A percentile compares a stretch with the other conserved stretches of the same genome.
These are phyloP conservation scores for Ormyrus rosae DNA, from an alignment of 2,888 invertebrate species.

Conservation along the genomic window DNA sequence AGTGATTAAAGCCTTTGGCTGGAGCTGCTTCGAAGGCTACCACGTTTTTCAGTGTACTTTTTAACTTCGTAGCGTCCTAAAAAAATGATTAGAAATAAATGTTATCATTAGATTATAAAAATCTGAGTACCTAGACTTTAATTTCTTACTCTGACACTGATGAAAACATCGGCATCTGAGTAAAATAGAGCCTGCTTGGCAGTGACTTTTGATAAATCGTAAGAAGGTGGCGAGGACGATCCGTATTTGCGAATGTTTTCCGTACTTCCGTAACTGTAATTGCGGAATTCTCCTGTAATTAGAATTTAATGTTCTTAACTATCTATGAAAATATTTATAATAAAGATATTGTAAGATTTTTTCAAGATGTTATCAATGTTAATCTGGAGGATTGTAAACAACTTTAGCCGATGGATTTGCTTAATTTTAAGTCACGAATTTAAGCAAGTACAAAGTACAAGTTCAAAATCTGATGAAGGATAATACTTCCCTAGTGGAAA, in stretches of 20 bases:
- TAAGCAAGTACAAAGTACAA: no score
- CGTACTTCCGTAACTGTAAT: not conserved
- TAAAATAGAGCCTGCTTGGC: constrained; percentile 21
- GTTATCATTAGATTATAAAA: not conserved
- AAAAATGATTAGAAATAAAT: not conserved
- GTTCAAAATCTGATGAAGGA: no score
- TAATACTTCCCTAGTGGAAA: no score
- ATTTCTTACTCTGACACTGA: not conserved
- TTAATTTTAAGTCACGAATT: no score
- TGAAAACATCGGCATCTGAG: constrained; percentile 1
- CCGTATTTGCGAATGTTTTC: not conserved
- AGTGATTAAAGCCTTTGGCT: not conserved
- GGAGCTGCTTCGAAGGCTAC: constrained; percentile 16
- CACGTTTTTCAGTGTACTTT: constrained; percentile 6
- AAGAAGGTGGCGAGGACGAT: not conserved
- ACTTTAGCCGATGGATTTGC: no score
- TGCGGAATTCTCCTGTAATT: not conserved
- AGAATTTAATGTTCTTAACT: not conserved
- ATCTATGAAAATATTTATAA: not conserved
- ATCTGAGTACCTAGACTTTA: not conserved
- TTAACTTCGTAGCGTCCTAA: constrained; percentile 5
- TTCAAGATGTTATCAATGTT: no score
- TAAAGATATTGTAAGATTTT: not conserved
- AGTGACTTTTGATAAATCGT: constrained; percentile 30
- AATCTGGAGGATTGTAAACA: no score